Percentiles rank a stretch among this genome's conserved stretches.
Evolutionary conservation across 2,888 invertebrate genomes (phyloP).

Genomic region (Ctenicera cuprea): DNA sequence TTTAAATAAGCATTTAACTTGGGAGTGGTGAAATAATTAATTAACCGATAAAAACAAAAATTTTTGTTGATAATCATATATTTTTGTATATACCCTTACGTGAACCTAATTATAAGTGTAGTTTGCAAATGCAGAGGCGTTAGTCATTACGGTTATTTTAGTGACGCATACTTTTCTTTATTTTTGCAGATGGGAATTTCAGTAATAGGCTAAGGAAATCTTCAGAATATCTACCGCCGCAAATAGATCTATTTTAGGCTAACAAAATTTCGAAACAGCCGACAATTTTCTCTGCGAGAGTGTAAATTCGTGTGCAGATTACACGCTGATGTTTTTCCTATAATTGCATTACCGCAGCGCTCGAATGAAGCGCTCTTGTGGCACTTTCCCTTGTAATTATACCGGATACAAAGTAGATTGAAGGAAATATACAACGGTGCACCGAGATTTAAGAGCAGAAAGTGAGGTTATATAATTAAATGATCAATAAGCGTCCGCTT

Average conservation of each 20-base stretch:
- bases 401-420: constrained; percentile 31
- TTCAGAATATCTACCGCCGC: not conserved
- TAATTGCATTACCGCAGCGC: constrained; percentile 40
- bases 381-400: constrained; percentile 42
- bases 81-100: no score
- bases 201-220: no score
- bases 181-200: no score
- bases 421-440: constrained; percentile 17
- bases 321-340: constrained; percentile 43
- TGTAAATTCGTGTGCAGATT: constrained; percentile 39
- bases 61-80: no score
- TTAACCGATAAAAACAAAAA: no score
- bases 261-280: constrained; percentile 11
- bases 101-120: not conserved
- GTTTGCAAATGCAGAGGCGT: not conserved
- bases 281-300: constrained; percentile 16
- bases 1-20: no score
- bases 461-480: constrained; percentile 13
- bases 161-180: no score
- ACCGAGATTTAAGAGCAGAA: constrained; percentile 15
- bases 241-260: constrained; percentile 9
- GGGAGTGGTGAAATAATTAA: no score
- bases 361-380: constrained; percentile 33
- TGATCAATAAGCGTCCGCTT: not conserved
- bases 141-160: no score